Base-by-base conservation (phyloP, 2,888 invertebrate species). In the Chaitophorus viminalis region DNA sequence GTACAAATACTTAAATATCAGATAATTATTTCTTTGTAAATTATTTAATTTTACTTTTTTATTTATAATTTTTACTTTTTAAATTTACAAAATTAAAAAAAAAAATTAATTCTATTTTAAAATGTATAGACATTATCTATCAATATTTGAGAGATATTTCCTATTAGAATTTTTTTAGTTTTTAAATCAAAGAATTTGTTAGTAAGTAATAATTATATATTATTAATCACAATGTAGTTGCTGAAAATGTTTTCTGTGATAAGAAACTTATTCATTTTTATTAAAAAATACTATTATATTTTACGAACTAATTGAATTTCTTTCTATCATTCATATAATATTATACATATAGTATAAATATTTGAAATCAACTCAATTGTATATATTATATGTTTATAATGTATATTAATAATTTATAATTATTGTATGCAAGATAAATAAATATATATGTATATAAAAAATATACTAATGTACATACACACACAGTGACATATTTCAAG, bases 171-270 rank as follows among this genome's bases (percentile, higher is more conserved):
- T 68, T 11, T 46, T 31, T 68, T 21, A 65, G 14, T 46, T 70
- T 81, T 72, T 8, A 70, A 82, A 75, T 83, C 75, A 75, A 83
- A 60, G 39, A 60, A 75, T 83, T 60, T 75, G 21, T 60, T 83
- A 21, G 11, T 65, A 39, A n/a, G 21, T 39, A 74, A 29, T 39
- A 39, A n/a, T 60, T 39, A 74, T 21, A 5, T 46, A 36, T 74
- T 9, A 82, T 33, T 46, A 54, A 75, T 60, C 36, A 39, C 65
- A 33, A 52, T 29, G 8, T 8, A 39, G 11, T 54, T n/a, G 70
- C 8, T 54, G 36, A 54, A n/a, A 46, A 76, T 8, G 60, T 83
- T 84, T 82, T 74, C 74, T 82, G 75, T 65, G 36, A 75, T 84
- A 83, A 82, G 54, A 21, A 54, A 54, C 11, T 74, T 33, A 25